Percentiles rank a stretch among this genome's conserved stretches.
phyloP scores from a whole-genome alignment of 2,113 vertebrate species.

The Pelecanoides urinatrix region DNA sequence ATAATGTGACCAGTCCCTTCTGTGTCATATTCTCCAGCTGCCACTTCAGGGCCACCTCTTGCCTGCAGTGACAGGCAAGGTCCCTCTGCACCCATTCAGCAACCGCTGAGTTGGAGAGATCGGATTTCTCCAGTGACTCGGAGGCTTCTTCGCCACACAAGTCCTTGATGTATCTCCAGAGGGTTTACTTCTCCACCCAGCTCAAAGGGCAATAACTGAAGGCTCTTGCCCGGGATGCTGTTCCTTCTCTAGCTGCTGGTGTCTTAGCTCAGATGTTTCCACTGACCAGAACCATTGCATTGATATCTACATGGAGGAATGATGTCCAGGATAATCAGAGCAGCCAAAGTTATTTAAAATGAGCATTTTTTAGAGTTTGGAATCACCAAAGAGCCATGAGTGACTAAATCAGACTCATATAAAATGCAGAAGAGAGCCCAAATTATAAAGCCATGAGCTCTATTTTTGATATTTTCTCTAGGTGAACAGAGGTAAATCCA shows the following conservation, averaged over 20 bases:
- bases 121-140: background rate
- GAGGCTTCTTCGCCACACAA: background rate
- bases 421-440: background rate
- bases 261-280: background rate
- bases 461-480: background rate
- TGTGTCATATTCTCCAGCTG: background rate
- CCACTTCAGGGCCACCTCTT: fast-evolving
- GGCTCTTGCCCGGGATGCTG: background rate
- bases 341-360: background rate
- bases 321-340: background rate
- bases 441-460: background rate
- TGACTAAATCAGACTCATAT: background rate
- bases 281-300: background rate
- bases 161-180: background rate
- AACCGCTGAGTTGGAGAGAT: background rate
- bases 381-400: background rate
- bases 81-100: background rate
- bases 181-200: background rate
- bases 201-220: background rate
- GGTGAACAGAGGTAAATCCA: too few relatives aligned
- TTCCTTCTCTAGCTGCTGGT: background rate
- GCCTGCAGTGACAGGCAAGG: background rate
- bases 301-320: background rate
- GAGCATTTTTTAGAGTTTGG: background rate
- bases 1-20: background rate